Evolutionary conservation across 1,140 invertebrate genomes (phyloP).

Genomic region (Agrilus planipennis): DNA sequence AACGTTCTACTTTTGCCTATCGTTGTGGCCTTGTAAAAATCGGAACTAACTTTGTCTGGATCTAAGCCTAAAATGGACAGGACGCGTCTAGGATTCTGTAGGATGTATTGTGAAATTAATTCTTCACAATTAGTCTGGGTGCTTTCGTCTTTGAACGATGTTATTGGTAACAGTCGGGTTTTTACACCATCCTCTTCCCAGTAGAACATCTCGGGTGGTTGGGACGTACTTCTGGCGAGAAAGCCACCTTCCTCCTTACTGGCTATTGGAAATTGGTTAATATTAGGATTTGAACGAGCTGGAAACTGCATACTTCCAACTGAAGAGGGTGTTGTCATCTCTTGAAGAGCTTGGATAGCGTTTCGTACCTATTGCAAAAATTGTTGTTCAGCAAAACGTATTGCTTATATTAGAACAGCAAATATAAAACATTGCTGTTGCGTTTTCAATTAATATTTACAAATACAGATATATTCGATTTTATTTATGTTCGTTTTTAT

Average conservation of each 20-base stretch:
- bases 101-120: conserved; percentile 35
- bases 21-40: conserved; percentile 12
- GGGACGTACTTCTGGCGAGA: conserved; percentile 60
- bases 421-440: background rate
- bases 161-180: too few relatives aligned
- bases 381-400: too few relatives aligned
- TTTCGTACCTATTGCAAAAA: conserved; percentile 63
- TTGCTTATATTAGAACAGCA: background rate
- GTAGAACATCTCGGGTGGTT: conserved; percentile 68
- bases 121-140: conserved; percentile 37
- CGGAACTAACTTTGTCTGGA: conserved; percentile 31
- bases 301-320: conserved; percentile 36
- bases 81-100: conserved; percentile 37
- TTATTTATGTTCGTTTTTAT: too few relatives aligned
- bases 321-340: conserved; percentile 51
- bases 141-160: conserved; percentile 25
- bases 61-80: conserved; percentile 40
- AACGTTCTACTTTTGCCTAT: conserved; percentile 23
- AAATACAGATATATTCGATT: too few relatives aligned
- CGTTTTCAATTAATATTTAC: background rate
- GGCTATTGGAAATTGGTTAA: conserved; percentile 37
- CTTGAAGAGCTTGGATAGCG: conserved; percentile 69
- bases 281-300: conserved; percentile 58
- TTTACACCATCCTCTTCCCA: too few relatives aligned
- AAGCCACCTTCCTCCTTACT: conserved; percentile 33